Evolutionary conservation across 2,113 vertebrate genomes (phyloP), one percentile per base, ranked within the genome.

Genomic region (Mugil cephalus): DNA sequence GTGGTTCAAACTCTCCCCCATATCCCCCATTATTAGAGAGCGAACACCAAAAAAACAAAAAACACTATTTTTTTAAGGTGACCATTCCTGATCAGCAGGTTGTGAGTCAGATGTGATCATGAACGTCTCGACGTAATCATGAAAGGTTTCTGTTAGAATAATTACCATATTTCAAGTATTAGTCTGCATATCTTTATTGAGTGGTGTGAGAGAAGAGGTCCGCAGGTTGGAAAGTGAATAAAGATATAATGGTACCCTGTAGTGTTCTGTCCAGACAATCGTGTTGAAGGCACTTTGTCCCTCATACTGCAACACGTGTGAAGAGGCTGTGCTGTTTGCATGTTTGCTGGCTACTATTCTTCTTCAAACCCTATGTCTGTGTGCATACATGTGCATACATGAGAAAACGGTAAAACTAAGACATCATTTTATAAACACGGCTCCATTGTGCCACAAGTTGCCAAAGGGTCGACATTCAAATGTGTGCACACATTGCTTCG

Each of bases 91-190:
- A 35, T 11, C 38, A 42, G 34, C 18, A n/a, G 38, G 42, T 18
- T 51, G 43, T 2, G 39, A 24, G 15, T 2, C 19, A n/a, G n/a
- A 69, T 53, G 40, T 39, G 21, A 67, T 62, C 8, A 50, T 3
- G 35, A 9, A 47, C 55, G 38, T 2, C 77, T 48, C 40, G 6
- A 35, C 30, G n/a, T 69, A 12, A 46, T 47, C 10, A 45, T 56
- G 21, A 72, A 82, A 70, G 53, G 55, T 77, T 73, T 78, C 69
- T 52, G 74, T 78, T 75, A 80, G 65, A 14, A 15, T 19, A 21
- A 45, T 45, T 51, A 7, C 18, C 4, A 15, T 46, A 24, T 39
- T 7, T 11, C n/a, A 21, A 11, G 48, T 36, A n/a, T 74, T 8
- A 58, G 18, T 81, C 60, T 75, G 69, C 66, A 65, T 36, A 13